These are phyloP conservation scores for Smittia sp. DNA, from an alignment of 2,888 invertebrate species.

Conservation along the genomic window DNA sequence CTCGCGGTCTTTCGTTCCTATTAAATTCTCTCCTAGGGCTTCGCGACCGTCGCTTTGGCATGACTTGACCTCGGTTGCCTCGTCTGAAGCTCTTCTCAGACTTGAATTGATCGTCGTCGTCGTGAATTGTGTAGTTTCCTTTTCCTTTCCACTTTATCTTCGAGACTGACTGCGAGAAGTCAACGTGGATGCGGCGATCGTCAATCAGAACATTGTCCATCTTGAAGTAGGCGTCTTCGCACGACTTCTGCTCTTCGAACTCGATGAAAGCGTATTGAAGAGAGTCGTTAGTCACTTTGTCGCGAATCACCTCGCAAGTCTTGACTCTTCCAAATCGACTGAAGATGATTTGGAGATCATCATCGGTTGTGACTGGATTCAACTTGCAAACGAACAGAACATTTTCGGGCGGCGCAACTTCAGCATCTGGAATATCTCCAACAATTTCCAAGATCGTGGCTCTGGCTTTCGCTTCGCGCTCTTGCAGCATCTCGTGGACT, in stretches of 20 bases:
- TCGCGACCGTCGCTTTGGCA: constrained; percentile 12
- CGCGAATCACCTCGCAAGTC: constrained; percentile 94
- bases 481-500: constrained; percentile 80
- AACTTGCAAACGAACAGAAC: constrained; percentile 98
- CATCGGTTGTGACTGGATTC: constrained; percentile 96
- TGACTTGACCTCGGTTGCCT: background rate
- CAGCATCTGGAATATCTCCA: constrained; percentile 95
- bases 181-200: constrained; percentile 97
- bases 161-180: constrained; percentile 98
- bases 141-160: constrained; percentile 90
- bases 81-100: background rate
- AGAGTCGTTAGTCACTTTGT: constrained; percentile 88
- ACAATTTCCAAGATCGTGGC: constrained; percentile 98
- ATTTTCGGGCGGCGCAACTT: constrained; percentile 97
- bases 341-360: constrained; percentile 96
- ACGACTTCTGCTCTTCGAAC: constrained; percentile 86
- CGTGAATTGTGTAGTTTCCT: constrained; percentile 71
- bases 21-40: background rate
- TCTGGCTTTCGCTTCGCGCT: constrained; percentile 91
- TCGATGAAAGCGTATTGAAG: constrained; percentile 99
- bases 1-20: too few relatives aligned
- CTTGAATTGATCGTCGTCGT: constrained; percentile 46
- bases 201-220: constrained; percentile 99
- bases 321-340: constrained; percentile 92
- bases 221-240: constrained; percentile 98